Evolutionary conservation across 2,113 vertebrate species (phyloP).

Genomic region (Etheostoma cragini): DNA sequence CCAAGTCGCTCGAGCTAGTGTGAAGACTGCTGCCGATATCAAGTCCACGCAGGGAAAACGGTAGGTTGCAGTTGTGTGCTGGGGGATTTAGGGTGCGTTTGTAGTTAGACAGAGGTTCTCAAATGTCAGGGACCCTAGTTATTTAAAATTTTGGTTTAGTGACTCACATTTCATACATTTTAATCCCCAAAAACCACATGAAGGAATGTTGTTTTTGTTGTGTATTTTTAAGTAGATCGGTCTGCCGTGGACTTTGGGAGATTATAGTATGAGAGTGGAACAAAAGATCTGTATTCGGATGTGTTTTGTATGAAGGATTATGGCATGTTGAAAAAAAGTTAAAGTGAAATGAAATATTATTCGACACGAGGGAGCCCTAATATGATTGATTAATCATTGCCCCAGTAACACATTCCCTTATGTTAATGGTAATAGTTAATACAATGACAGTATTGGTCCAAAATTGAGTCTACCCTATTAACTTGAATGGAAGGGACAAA

Average conservation of each 20-base stretch:
- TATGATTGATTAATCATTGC: not conserved
- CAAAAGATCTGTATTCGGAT: constrained; percentile 7
- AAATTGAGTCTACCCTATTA: not conserved
- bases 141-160: not conserved
- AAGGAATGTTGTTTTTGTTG: not conserved
- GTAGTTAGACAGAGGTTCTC: constrained; percentile 9
- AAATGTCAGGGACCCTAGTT: constrained; percentile 8
- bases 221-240: not conserved
- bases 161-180: not conserved
- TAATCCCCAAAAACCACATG: not conserved
- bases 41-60: constrained; percentile 43
- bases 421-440: not conserved
- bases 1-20: constrained; percentile 43
- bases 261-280: constrained; percentile 31
- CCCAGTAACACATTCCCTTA: too few relatives aligned
- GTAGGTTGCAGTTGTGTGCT: constrained; percentile 56
- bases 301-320: constrained; percentile 13
- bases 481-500: not conserved
- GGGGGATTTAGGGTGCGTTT: not conserved
- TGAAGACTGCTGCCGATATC: constrained; percentile 33
- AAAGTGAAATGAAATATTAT: constrained; percentile 13
- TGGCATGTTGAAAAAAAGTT: not conserved
- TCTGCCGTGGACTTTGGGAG: not conserved
- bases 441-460: not conserved
- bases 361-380: not conserved